These are phyloP conservation scores for Tricholauxania praeusta DNA, from an alignment of 2,888 invertebrate species.

Conservation along the genomic window DNA sequence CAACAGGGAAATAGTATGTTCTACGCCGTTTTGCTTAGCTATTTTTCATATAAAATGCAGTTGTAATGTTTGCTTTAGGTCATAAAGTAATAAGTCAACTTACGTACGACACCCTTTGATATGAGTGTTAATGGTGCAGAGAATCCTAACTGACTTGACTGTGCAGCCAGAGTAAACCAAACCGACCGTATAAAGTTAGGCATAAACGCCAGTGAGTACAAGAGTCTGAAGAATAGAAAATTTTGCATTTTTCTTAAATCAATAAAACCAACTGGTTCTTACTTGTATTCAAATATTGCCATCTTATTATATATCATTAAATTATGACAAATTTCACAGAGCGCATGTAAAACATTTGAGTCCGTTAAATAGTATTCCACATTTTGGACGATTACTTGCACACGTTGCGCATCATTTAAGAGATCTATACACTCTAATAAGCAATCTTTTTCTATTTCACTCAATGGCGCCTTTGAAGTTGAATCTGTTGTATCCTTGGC, in stretches of 20 bases:
- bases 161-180: conserved; percentile 72
- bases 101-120: conserved; percentile 68
- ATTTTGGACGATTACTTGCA: conserved; percentile 69
- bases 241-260: neutral
- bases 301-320: conserved; percentile 83
- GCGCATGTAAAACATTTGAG: conserved; percentile 73
- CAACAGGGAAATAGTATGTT: conserved; percentile 79
- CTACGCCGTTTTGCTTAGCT: conserved; percentile 72
- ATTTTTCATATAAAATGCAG: conserved; percentile 39
- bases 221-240: conserved; percentile 69
- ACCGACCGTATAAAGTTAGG: conserved; percentile 81
- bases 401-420: conserved; percentile 75
- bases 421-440: conserved; percentile 70
- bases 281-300: conserved; percentile 89
- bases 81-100: conserved; percentile 49
- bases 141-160: conserved; percentile 65
- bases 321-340: conserved; percentile 86
- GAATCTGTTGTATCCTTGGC: conserved; percentile 1
- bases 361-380: conserved; percentile 65
- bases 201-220: conserved; percentile 85
- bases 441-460: conserved; percentile 56
- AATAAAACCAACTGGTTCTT: conserved; percentile 51
- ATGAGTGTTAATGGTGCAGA: conserved; percentile 66
- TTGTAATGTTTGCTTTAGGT: neutral
- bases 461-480: conserved; percentile 50